Base-by-base conservation (phyloP, 2,888 invertebrate species). In the Diaprepes abbreviatus region DNA sequence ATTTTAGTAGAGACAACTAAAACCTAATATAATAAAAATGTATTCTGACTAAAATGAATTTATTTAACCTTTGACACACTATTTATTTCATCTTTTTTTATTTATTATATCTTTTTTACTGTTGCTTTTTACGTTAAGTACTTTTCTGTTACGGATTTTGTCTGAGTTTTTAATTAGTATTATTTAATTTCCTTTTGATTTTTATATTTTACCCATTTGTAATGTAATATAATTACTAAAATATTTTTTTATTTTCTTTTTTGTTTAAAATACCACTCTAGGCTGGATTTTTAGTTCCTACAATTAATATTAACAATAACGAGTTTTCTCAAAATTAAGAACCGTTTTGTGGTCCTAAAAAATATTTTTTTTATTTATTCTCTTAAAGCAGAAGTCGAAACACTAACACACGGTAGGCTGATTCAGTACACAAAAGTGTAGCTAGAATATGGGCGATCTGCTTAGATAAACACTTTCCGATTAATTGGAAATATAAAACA, bases 131-230 rank as follows among this genome's bases (percentile, higher is more conserved):
- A 40, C 40, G 3, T 0, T 24, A 45, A 24, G 21, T 45, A 10
- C 3, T 50, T 48, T 31, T 50, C 48, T 50, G 48, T 50, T 50
- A 50, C 48, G 28, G 48, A 50, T 50, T 50, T 45, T 45, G 24
- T 45, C 45, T 45, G 24, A 45, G n/a, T 43, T 45, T 24, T 45
- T 45, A 45, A 45, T 50, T 50, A 50, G 31, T 14, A 50, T 31
- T 50, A 50, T 31, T 50, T 50, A 50, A 10, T 50, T 31, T 28
- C 3, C 3, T 16, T 28, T 28, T 14, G 14, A 16, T 50, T 50
- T 50, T 31, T 24, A 28, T 31, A 50, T 31, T 50, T 50, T 50
- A 50, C 10, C 5, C 10, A 45, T 45, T 50, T 50, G 28, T 50
- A 50, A 3, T 4, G 9, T 31, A 50, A 50, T 50, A 50, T 12